Conservation (phyloP, 2,888 invertebrate species). For the Hybos culiciformis region DNA sequence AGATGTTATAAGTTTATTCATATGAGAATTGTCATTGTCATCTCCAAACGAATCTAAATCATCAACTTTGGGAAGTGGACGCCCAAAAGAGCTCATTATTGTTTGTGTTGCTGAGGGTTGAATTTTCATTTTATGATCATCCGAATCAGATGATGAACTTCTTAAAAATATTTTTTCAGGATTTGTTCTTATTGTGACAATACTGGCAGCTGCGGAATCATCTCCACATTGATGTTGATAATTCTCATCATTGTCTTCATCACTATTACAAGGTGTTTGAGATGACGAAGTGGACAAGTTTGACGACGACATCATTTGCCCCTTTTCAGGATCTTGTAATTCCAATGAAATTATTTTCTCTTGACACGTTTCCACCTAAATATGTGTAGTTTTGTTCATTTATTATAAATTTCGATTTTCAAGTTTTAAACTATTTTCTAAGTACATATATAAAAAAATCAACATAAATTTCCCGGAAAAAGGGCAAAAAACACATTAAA, state of each 20-base stretch:
- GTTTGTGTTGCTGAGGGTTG: constrained; percentile 9
- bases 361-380: constrained; percentile 81
- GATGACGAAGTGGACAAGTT: background rate
- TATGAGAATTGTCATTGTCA: background rate
- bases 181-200: constrained; percentile 37
- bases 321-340: constrained; percentile 44
- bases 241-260: constrained; percentile 24
- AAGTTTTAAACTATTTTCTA: too few relatives aligned
- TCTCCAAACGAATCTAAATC: constrained; percentile 14
- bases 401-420: too few relatives aligned
- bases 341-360: constrained; percentile 85
- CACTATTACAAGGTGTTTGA: constrained; percentile 15
- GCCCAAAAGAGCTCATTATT: constrained; percentile 19
- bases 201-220: constrained; percentile 40
- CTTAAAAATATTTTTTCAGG: constrained; percentile 31
- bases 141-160: constrained; percentile 15
- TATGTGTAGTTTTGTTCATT: too few relatives aligned
- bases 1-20: constrained; percentile 3
- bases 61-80: constrained; percentile 24
- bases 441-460: too few relatives aligned
- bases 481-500: too few relatives aligned
- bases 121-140: constrained; percentile 9
- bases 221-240: constrained; percentile 38
- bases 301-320: constrained; percentile 15
- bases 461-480: too few relatives aligned